Evolutionary conservation across 2,113 vertebrate genomes (phyloP).

Genomic region (Tragelaphus scriptus): DNA sequence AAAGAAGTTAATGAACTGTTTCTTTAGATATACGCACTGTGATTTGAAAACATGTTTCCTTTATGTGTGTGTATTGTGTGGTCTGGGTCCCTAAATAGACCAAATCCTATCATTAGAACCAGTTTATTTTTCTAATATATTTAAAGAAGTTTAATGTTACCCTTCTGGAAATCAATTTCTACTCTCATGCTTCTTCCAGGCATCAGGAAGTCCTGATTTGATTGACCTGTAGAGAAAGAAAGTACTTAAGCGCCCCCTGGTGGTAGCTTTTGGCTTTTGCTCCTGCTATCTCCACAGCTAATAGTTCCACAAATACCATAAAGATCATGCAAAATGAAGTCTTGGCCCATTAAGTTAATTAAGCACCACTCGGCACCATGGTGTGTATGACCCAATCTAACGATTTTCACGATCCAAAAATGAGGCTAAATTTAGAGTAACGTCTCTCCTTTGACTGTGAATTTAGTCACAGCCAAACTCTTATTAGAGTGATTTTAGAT

Average conservation of each 20-base stretch:
- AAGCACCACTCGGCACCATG: background rate
- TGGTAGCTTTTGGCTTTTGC: background rate
- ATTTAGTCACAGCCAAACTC: background rate
- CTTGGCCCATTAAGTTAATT: conserved; percentile 31
- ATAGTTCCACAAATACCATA: background rate
- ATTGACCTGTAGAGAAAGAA: background rate
- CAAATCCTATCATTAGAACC: background rate
- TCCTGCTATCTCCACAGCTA: no score
- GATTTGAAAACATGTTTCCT: background rate
- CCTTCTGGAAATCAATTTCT: background rate
- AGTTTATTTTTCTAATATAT: background rate
- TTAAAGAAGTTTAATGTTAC: background rate
- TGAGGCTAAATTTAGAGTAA: background rate
- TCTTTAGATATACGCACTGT: background rate
- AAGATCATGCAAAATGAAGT: conserved; percentile 14
- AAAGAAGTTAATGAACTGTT: background rate
- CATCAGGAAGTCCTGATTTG: background rate
- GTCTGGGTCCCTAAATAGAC: background rate
- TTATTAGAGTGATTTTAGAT: background rate
- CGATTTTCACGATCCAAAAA: conserved; percentile 33
- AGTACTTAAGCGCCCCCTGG: conserved; percentile 56
- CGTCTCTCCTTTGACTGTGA: background rate
- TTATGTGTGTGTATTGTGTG: background rate
- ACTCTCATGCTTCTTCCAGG: accelerated
- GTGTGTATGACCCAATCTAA: background rate